These are phyloP conservation scores for Pelusios castaneus DNA, from an alignment of 2,113 vertebrate genomes.

Conservation along the genomic window DNA sequence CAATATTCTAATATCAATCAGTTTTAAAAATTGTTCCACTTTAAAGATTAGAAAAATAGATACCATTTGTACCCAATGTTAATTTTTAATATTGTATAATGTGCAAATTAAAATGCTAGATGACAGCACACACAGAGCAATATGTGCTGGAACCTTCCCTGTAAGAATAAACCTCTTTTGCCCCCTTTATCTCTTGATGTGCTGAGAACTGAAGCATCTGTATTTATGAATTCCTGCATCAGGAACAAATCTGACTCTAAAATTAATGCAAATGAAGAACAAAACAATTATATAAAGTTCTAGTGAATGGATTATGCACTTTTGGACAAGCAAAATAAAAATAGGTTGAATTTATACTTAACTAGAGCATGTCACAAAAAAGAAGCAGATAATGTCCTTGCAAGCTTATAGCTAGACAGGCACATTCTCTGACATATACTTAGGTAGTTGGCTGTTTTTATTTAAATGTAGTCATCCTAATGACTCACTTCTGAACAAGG, in stretches of 20 bases:
- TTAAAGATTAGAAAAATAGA: not conserved
- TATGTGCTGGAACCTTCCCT: not conserved
- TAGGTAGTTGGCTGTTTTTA: not conserved
- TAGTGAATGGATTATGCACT: not conserved
- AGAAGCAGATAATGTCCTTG: not conserved
- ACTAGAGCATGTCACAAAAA: slow-evolving; percentile 4
- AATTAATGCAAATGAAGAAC: not conserved
- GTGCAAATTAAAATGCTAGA: not conserved
- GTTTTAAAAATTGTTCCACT: not conserved
- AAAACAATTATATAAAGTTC: not conserved
- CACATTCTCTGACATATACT: not conserved
- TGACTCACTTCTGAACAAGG: slow-evolving; percentile 34
- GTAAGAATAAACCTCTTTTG: not conserved
- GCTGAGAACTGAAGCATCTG: not conserved
- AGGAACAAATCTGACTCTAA: not conserved
- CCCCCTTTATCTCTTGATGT: not conserved
- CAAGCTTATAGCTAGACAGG: not conserved
- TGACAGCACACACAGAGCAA: not conserved
- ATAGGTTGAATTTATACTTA: not conserved
- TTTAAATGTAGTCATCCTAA: not conserved
- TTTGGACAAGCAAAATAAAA: not conserved
- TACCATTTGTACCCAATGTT: not conserved
- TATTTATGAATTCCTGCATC: not conserved
- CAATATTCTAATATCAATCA: not conserved
- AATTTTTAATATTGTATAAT: not conserved